Conservation (phyloP, 2,797 vertebrate genomes). For the Paguma larvata region DNA sequence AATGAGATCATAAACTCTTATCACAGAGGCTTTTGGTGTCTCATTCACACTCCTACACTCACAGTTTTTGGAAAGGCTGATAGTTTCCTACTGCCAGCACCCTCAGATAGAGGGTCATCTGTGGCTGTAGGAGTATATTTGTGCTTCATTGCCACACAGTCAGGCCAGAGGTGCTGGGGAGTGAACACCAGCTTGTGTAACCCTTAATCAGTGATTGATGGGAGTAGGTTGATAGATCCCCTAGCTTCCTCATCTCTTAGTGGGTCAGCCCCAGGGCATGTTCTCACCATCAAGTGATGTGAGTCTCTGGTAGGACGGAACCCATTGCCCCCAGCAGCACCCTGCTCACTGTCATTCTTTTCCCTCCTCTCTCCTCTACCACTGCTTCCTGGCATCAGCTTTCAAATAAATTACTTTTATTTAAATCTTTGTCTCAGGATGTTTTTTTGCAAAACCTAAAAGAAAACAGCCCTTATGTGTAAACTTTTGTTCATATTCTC, state of each 20-base stretch:
- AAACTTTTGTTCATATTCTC: neutral
- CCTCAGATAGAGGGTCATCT: neutral
- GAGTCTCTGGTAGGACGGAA: neutral
- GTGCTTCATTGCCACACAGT: neutral
- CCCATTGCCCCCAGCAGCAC: neutral
- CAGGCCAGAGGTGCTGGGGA: neutral
- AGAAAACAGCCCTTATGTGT: neutral
- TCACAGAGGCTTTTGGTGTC: neutral
- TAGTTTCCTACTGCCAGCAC: neutral
- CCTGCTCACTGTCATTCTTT: neutral
- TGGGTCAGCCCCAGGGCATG: neutral
- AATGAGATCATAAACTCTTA: neutral
- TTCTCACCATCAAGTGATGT: neutral
- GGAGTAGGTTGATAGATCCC: neutral
- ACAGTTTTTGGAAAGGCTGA: neutral
- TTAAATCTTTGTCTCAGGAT: neutral
- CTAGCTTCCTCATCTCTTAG: neutral
- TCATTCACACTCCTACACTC: neutral
- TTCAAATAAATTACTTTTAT: neutral
- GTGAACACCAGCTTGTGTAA: neutral
- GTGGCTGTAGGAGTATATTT: neutral
- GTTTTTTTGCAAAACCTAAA: slow-evolving; percentile 3
- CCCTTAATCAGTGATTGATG: neutral
- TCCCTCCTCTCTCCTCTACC: neutral
- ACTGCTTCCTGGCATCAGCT: neutral